Base-by-base conservation (phyloP, 2,797 vertebrate species). In the Channallabes apus region DNA sequence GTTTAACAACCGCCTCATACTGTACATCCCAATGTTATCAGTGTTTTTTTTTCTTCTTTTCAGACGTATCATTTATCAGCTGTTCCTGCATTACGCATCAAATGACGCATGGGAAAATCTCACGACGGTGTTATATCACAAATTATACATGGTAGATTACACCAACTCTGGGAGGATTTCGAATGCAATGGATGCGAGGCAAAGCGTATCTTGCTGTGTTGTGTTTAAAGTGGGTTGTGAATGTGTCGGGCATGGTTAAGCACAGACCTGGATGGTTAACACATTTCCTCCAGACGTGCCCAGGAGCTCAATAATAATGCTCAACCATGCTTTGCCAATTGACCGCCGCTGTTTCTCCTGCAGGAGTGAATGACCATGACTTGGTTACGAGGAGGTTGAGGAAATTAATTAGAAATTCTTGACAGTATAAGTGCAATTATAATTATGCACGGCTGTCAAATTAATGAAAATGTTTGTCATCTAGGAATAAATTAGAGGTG, bases 101-200 rank as follows among this genome's bases (percentile, higher is more conserved):
- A 72, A 82, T 82, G 81, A 59, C 12, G 67, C 68, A 72, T 72
- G 81, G 54, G 81, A 82, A 59, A 46, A 59, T 41, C 67, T 71
- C 67, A 35, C 59, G 54, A 82, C 54, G 4, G 27, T 58, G 67
- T 32, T 82, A 71, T 18, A 69, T 82, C 68, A 41, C 24, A 62
- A 65, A 65, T 64, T 80, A 65, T 65, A 64, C 35, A 65, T 46
- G 38, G 78, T 65, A 65, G 62, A 65, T 80, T 80, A 65, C 24
- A 38, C 2, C 0, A 69, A 56, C 27, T 58, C 64, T n/a, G 51
- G 78, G 76, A 78, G 76, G 35, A 79, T 61, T 38, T 41, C 6
- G 56, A n/a, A 38, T 41, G 77, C n/a, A 79, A 62, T 62, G 58
- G 80, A 81, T 22, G 35, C 15, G 3, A 46, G 61, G 38, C 8